Percentiles rank a stretch among this genome's conserved stretches.
phyloP scores from a whole-genome alignment of 2,113 vertebrate species.

The Cheilinus undulatus region DNA sequence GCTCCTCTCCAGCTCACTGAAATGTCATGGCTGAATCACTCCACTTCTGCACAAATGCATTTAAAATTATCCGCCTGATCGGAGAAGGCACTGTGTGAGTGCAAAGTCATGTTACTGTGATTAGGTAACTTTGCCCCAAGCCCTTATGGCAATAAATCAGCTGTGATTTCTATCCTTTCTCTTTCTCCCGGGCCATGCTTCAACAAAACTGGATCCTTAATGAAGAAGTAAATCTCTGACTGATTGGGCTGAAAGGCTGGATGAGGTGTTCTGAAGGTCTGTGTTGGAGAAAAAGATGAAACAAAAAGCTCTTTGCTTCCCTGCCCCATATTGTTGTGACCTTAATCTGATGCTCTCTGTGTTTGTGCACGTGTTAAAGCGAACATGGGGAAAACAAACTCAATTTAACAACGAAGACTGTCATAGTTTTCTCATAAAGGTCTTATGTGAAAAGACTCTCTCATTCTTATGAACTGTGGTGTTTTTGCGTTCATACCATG shows the following conservation, averaged over 20 bases:
- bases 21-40: conserved; percentile 59
- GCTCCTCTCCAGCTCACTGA: conserved; percentile 23
- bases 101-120: conserved; percentile 61
- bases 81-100: conserved; percentile 45
- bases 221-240: conserved; percentile 17
- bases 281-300: not conserved
- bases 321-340: conserved; percentile 10
- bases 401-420: too few relatives aligned
- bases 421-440: too few relatives aligned
- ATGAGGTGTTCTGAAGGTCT: not conserved
- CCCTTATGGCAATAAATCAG: not conserved
- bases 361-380: not conserved
- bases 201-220: not conserved
- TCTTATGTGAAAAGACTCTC: too few relatives aligned
- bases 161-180: not conserved
- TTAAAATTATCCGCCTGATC: conserved; percentile 46
- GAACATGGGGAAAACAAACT: too few relatives aligned
- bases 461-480: too few relatives aligned
- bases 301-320: not conserved
- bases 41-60: conserved; percentile 53
- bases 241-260: not conserved
- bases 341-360: conserved; percentile 23
- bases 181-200: not conserved
- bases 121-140: conserved; percentile 47
- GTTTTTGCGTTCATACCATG: too few relatives aligned